Evolutionary conservation across 2,113 vertebrate genomes (phyloP).

Genomic region (Cichladusa arquata): DNA sequence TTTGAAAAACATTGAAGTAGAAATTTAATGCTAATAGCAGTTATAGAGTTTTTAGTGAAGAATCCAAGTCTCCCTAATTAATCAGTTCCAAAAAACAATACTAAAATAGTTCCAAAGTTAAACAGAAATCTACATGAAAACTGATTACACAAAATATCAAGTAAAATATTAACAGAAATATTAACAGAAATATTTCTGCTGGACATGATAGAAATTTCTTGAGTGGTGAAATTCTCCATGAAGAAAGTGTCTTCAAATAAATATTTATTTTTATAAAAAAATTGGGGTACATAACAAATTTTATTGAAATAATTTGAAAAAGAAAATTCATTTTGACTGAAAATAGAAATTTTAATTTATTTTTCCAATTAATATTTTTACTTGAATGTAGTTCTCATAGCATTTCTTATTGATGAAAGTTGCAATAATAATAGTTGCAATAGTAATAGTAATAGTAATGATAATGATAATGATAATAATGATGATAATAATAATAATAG

Average conservation of each 20-base stretch:
- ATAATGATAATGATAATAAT: not conserved
- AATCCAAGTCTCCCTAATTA: not conserved
- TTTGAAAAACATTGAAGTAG: not conserved
- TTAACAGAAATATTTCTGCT: not conserved
- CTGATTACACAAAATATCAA: not conserved
- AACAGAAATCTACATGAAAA: not conserved
- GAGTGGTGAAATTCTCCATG: not conserved
- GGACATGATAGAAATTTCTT: not conserved
- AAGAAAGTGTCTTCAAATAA: not conserved
- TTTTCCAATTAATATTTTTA: not conserved
- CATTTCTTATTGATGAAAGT: not conserved
- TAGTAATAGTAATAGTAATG: not conserved
- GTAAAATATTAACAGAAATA: not conserved
- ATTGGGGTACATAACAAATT: not conserved
- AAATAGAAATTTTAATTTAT: not conserved
- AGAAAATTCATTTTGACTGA: fast-evolving
- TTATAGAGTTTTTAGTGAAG: not conserved
- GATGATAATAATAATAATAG: not conserved
- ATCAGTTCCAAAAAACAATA: not conserved
- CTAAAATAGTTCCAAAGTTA: not conserved
- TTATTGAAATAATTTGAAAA: not conserved
- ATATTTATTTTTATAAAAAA: not conserved
- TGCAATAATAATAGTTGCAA: not conserved
- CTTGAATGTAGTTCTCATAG: not conserved
- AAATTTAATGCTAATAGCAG: not conserved